These are phyloP conservation scores for Pseudomyrmex gracilis DNA, from an alignment of 1,140 invertebrate genomes.

Conservation along the genomic window DNA sequence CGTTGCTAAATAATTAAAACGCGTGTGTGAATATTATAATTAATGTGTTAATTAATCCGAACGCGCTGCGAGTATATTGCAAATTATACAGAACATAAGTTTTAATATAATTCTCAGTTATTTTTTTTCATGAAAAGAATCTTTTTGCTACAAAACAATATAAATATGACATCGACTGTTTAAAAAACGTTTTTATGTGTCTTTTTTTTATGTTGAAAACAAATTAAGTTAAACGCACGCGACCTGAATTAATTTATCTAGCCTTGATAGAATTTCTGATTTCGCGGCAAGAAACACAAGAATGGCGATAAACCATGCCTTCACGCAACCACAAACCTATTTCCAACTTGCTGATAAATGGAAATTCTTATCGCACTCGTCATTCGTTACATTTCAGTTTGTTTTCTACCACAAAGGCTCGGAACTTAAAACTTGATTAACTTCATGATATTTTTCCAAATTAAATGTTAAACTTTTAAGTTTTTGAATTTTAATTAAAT, in stretches of 20 bases:
- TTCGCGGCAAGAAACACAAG: background rate
- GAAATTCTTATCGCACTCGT: constrained; percentile 3
- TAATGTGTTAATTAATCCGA: too few species aligned
- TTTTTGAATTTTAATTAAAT: background rate
- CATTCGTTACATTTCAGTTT: background rate
- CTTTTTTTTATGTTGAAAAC: background rate
- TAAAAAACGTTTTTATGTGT: constrained; percentile 1
- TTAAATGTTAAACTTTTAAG: too few species aligned
- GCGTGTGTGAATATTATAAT: too few species aligned
- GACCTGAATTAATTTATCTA: background rate
- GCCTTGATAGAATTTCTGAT: background rate
- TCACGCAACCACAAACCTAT: constrained; percentile 16
- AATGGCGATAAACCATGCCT: background rate
- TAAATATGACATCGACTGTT: too few species aligned
- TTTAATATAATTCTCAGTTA: too few species aligned
- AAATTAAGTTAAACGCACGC: background rate
- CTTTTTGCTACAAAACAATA: too few species aligned
- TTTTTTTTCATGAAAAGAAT: too few species aligned
- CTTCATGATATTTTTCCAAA: background rate
- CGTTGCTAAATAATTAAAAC: too few species aligned
- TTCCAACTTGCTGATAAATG: constrained; percentile 34
- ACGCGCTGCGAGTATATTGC: too few species aligned
- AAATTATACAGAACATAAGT: too few species aligned
- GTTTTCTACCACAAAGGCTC: background rate
- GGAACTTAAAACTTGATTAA: background rate